These are phyloP conservation scores for Sanderia malayensis DNA, from an alignment of 30 jellyfish, hydroid and myxozoan genomes.

Conservation along the genomic window DNA sequence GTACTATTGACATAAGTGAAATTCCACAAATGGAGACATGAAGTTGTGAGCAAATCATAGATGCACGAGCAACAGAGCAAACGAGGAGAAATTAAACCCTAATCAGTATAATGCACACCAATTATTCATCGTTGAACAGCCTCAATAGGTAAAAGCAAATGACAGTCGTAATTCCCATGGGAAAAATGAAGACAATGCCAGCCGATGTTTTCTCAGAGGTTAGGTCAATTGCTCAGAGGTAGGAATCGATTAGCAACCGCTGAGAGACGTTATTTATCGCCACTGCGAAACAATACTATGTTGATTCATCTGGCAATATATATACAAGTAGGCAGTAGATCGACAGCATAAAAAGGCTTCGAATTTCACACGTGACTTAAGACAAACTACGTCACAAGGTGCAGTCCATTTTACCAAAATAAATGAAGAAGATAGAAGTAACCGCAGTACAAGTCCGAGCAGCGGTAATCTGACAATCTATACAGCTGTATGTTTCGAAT, in stretches of 20 bases:
- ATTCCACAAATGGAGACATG: no score
- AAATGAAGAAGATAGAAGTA: no score
- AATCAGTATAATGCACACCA: no score
- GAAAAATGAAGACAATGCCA: slow-evolving; percentile 53
- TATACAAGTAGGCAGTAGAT: background rate
- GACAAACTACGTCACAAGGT: background rate
- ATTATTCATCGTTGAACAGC: no score
- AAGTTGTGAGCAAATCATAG: no score
- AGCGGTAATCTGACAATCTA: no score
- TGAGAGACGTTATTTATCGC: slow-evolving; percentile 37
- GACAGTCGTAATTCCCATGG: slow-evolving; percentile 42
- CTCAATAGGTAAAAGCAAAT: background rate
- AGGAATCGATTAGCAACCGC: slow-evolving; percentile 37
- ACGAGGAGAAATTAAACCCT: no score
- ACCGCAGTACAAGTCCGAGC: no score
- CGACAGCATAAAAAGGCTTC: background rate
- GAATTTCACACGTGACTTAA: background rate
- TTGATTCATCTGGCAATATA: slow-evolving; percentile 60
- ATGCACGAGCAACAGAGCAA: no score
- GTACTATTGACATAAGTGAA: no score
- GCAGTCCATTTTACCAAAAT: no score
- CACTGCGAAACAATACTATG: slow-evolving; percentile 2
- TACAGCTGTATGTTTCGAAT: no score
- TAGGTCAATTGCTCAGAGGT: slow-evolving; percentile 45
- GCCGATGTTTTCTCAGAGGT: slow-evolving; percentile 76